Percentiles rank a stretch among this genome's conserved stretches.
Conservation (phyloP, 2,113 vertebrate species). For the Morone saxatilis region DNA sequence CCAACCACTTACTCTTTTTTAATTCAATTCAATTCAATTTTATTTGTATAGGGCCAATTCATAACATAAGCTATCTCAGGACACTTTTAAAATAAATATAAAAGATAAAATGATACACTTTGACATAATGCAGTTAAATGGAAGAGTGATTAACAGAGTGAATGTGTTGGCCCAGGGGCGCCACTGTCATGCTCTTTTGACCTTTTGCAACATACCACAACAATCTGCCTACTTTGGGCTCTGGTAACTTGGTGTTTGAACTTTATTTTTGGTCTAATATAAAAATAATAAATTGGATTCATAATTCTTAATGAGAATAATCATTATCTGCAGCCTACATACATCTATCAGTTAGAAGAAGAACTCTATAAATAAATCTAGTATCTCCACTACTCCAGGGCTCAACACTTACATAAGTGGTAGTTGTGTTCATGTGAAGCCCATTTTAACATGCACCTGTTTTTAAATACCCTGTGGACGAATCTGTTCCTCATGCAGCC, state of each 20-base stretch:
- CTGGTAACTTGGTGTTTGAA: neutral
- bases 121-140: neutral
- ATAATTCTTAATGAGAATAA: neutral
- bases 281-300: neutral
- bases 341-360: neutral
- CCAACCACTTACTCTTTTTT: no score
- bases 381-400: neutral
- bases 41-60: no score
- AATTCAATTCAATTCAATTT: no score
- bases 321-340: neutral
- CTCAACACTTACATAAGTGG: constrained; percentile 21
- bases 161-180: neutral
- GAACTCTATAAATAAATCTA: neutral
- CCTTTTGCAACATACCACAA: neutral
- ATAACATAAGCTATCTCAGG: no score
- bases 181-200: neutral
- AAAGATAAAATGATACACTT: neutral
- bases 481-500: constrained; percentile 65
- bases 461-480: constrained; percentile 60
- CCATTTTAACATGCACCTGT: constrained; percentile 65
- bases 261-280: neutral
- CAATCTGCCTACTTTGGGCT: neutral
- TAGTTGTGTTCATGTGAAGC: constrained; percentile 28
- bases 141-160: no score
- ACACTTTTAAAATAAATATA: no score